These are phyloP conservation scores for Crocallis elinguaria DNA, from an alignment of 2,888 invertebrate species.

Conservation along the genomic window DNA sequence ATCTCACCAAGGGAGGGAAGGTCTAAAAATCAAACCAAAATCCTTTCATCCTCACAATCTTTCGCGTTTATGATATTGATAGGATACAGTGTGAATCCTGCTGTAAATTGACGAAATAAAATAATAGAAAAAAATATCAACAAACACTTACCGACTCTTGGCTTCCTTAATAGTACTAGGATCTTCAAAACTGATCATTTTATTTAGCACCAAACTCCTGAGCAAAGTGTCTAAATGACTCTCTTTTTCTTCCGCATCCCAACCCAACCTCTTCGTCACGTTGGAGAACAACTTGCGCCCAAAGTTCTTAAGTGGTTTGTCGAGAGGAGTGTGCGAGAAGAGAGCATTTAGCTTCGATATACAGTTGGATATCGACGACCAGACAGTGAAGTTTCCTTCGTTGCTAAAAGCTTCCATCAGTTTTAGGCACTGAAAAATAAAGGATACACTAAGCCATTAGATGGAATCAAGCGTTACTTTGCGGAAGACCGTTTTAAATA, in stretches of 20 bases:
- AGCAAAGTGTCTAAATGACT: slow-evolving; percentile 94
- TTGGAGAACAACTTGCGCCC: slow-evolving; percentile 90
- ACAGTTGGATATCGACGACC: slow-evolving; percentile 93
- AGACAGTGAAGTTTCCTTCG: slow-evolving; percentile 97
- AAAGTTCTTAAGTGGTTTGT: slow-evolving; percentile 89
- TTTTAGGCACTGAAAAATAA: slow-evolving; percentile 84
- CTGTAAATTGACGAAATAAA: not conserved
- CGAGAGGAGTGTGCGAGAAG: slow-evolving; percentile 91
- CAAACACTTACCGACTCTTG: slow-evolving; percentile 81
- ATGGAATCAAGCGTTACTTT: not conserved
- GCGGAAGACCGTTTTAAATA: too few species aligned
- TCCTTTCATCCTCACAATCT: too few species aligned
- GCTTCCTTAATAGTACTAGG: slow-evolving; percentile 92
- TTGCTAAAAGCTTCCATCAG: slow-evolving; percentile 93
- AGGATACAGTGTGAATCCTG: not conserved
- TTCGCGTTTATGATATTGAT: too few species aligned
- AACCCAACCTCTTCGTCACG: slow-evolving; percentile 90
- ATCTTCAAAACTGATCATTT: slow-evolving; percentile 93
- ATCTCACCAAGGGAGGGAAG: too few species aligned
- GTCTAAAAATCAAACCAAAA: too few species aligned
- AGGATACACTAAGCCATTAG: too few species aligned
- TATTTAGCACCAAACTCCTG: slow-evolving; percentile 92
- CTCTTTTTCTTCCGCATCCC: slow-evolving; percentile 93
- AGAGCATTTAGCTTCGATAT: slow-evolving; percentile 90
- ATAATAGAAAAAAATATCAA: slow-evolving; percentile 37